phyloP scores from a whole-genome alignment of 1,140 invertebrate species.

The Psilanteris sp. region DNA sequence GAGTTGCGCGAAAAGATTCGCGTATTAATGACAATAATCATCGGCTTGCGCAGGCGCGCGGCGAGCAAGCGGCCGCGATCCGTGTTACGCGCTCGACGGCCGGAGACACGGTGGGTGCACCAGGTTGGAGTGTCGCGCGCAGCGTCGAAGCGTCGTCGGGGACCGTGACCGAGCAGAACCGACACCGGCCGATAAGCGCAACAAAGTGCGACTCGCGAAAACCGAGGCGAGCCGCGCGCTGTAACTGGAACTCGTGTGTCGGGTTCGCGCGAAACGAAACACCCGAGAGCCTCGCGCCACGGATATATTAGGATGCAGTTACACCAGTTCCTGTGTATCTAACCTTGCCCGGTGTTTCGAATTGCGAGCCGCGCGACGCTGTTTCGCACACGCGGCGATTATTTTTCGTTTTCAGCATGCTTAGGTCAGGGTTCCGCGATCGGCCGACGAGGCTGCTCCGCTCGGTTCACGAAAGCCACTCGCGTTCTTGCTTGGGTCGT shows the following conservation, averaged over 20 bases:
- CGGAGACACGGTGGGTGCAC: conserved; percentile 77
- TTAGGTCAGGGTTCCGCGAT: conserved; percentile 49
- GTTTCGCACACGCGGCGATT: conserved; percentile 48
- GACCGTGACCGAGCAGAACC: conserved; percentile 76
- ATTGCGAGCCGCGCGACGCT: conserved; percentile 35
- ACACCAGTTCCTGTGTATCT: conserved; percentile 71
- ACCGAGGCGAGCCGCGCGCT: conserved; percentile 16
- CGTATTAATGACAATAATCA: conserved; percentile 53
- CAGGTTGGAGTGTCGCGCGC: conserved; percentile 68
- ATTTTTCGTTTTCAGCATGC: conserved; percentile 49
- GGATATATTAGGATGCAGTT: conserved; percentile 68
- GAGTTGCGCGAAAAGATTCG: conserved; percentile 28
- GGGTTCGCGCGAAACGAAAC: conserved; percentile 75
- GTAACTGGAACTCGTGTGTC: conserved; percentile 72
- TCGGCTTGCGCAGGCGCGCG: conserved; percentile 7
- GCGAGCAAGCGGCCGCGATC: not conserved
- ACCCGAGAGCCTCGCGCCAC: conserved; percentile 58
- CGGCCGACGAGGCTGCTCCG: not conserved
- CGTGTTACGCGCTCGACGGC: conserved; percentile 31
- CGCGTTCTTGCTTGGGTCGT: not conserved
- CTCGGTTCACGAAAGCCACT: not conserved
- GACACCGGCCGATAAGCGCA: conserved; percentile 61
- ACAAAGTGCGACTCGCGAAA: conserved; percentile 40
- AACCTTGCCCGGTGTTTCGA: conserved; percentile 60
- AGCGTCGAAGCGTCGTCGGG: conserved; percentile 67